Evolutionary conservation across 1,140 invertebrate genomes (phyloP).

Genomic region (Cydia amplana): DNA sequence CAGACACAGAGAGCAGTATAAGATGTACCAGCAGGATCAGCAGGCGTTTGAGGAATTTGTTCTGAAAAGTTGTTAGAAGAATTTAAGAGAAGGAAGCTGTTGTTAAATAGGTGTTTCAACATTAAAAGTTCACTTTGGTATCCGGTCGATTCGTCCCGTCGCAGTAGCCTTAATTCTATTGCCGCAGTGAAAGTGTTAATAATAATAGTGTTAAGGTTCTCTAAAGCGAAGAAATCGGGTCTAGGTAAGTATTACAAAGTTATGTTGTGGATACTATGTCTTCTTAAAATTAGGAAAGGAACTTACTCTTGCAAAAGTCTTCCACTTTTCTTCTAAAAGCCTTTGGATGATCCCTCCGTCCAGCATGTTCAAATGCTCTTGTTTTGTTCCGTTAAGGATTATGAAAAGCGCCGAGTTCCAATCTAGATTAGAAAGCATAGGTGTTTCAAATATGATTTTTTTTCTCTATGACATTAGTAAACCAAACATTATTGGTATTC

Average conservation of each 20-base stretch:
- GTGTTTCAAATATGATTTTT: background rate
- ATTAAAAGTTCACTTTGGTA: no score
- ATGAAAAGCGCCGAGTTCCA: conserved; percentile 99
- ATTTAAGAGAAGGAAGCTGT: background rate
- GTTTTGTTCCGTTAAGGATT: conserved; percentile 97
- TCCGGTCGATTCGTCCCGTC: no score
- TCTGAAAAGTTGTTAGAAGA: conserved; percentile 78
- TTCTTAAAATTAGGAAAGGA: conserved; percentile 15
- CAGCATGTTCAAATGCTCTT: conserved; percentile 99
- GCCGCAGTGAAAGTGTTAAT: no score
- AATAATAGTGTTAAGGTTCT: no score
- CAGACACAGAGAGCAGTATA: conserved; percentile 91
- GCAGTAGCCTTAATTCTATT: no score
- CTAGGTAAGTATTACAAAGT: no score
- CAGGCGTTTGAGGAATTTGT: conserved; percentile 95
- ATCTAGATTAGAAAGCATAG: conserved; percentile 82
- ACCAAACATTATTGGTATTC: no score
- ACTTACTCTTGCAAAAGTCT: conserved; percentile 95
- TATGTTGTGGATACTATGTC: no score
- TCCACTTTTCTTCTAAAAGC: conserved; percentile 99
- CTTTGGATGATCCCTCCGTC: conserved; percentile 98
- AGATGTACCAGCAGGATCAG: conserved; percentile 93
- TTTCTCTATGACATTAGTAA: no score
- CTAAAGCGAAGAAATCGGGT: no score
- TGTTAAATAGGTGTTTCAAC: no score